Base-by-base conservation (phyloP, 1,140 invertebrate genomes). In the Eulimnadia texana region DNA sequence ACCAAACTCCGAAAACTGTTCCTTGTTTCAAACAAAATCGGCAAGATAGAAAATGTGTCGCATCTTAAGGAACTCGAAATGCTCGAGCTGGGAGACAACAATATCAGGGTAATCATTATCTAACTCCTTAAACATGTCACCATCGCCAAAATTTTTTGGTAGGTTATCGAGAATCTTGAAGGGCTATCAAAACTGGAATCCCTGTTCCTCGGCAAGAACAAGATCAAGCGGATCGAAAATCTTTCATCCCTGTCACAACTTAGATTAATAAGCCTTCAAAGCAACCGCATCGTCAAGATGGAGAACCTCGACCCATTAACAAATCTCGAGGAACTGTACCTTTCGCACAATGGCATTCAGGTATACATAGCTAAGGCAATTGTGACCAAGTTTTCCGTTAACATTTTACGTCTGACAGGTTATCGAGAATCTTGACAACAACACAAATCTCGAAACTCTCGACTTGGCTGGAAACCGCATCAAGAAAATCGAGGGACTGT, bases 61-160 rank as follows among this genome's bases (percentile, higher is more conserved):
- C 82, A 87, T 71, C 73, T 97, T 22, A 78, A 78, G 3, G 83
- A 88, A 58, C 76, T 99, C 10, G 84, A 84, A 50, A 78, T 91
- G 71, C 72, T 99, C 22, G 96, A 99, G 75, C 73, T 99, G 29
- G 96, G 96, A 0, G 91, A 96, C 66, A 99, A 98, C 74, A 88
- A 84, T 74, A 88, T 98, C 66, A 78, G 89, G 68, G 87, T 88
- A 76, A 75, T 75, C 66, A 49, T 56, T 64, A 66, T 49, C 22
- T n/a, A n/a, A 52, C 13, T 60, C 50, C 57, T 27, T 6, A 1
- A 58, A 49, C 19, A 53, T 24, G 33, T 33, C 10, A 52, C 42
- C n/a, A 58, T 42, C 27, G 53, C 58, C 61, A 56, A 61, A 57
- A 61, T 64, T 67, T 61, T 55, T 67, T 55, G 76, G 63, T 74